Base-by-base conservation (phyloP, 2,888 invertebrate genomes). In the Dryococelus australis region DNA sequence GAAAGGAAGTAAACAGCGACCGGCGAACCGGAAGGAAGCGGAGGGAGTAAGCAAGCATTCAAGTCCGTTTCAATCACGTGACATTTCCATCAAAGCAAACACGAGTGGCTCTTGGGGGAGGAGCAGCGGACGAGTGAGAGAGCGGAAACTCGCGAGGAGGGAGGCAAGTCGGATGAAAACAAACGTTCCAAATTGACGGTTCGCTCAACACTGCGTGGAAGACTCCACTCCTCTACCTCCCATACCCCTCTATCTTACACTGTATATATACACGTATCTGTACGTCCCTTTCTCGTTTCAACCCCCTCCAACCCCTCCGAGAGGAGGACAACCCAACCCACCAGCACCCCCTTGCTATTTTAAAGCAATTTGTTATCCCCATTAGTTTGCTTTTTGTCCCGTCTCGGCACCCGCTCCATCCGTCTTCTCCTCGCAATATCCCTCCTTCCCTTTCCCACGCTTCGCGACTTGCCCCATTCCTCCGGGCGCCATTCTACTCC, bases 21-120 rank as follows among this genome's bases (percentile, higher is more conserved):
- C 65, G 85, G 85, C 8, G 47, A 16, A 16, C 26, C 43, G 87
- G 81, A 84, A 51, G 79, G 80, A 86, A 51, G 83, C 9, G 16
- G 43, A 86, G 53, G 53, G 51, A 20, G 65, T 51, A 65, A 53
- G 78, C 16, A 78, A 51, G 65, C 85, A 85, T 35, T 85, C 20
- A 78, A 86, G 83, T 83, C 83, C 83, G 83, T 83, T 83, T 83
- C 83, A 83, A 83, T 83, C 83, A 83, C 83, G 83, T 83, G 83
- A 83, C 83, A 27, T 83, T 83, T 83, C 43, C 83, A 83, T 83
- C 83, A 83, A 43, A 83, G 43, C 83, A 83, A 83, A 83, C 83
- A 83, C 35, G 83, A 43, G 43, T 35, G 43, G 83, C 83, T 35
- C 83, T 35, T 35, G 83, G 83, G 83, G 83, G 12, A 35, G 83